Conservation (phyloP, 1,140 invertebrate genomes). For the Drosophila sechellia region DNA sequence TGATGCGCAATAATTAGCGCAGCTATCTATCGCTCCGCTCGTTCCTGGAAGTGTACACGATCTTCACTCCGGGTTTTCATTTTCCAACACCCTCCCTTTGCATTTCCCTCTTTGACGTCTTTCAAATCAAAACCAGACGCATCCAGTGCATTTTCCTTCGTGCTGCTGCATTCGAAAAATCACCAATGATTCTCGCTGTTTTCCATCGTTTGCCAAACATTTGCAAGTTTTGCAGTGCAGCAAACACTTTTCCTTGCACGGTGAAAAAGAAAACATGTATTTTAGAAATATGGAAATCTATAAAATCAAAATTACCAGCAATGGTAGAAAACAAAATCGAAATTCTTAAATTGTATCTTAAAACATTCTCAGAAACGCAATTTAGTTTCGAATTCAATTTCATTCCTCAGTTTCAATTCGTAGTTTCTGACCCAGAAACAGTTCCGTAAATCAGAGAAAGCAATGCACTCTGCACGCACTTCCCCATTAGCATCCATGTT, state of each 20-base stretch:
- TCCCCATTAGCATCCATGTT: background rate
- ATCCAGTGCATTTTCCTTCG: conserved; percentile 4
- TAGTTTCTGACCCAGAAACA: background rate
- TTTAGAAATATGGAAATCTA: background rate
- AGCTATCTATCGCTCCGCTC: conserved; percentile 53
- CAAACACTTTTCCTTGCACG: background rate
- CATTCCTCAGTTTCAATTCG: conserved; percentile 9
- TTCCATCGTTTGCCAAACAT: conserved; percentile 23
- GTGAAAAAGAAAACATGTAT: background rate
- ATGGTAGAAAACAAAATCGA: too few relatives aligned
- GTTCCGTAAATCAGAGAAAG: conserved; percentile 28
- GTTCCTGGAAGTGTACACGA: conserved; percentile 17
- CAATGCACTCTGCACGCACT: conserved; percentile 19
- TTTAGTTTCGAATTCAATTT: conserved; percentile 26
- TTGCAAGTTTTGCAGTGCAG: conserved; percentile 19
- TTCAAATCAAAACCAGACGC: conserved; percentile 57
- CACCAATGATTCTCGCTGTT: conserved; percentile 31
- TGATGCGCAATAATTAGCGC: conserved; percentile 79
- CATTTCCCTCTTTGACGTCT: conserved; percentile 43
- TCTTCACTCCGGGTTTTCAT: background rate
- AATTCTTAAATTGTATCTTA: too few relatives aligned
- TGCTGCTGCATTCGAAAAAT: conserved; percentile 18
- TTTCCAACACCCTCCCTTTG: background rate
- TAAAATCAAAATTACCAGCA: background rate
- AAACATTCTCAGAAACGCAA: background rate